Conservation (phyloP, 2,888 invertebrate species). For the Drosophila differens region DNA sequence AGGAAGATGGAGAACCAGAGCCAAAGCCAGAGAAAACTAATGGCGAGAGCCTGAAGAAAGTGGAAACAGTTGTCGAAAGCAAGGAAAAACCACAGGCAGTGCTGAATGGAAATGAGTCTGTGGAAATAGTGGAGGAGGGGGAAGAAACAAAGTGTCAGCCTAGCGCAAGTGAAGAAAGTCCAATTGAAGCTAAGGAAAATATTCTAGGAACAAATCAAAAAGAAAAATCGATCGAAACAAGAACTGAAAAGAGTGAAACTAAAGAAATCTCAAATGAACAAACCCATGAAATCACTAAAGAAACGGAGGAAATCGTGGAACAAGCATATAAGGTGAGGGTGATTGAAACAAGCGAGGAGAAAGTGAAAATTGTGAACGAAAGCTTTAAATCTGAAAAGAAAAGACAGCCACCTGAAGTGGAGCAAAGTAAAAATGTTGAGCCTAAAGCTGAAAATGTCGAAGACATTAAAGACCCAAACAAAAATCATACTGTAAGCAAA, state of each 20-base stretch:
- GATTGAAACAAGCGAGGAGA: slow-evolving; percentile 33
- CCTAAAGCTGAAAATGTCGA: not conserved
- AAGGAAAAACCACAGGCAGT: slow-evolving; percentile 4
- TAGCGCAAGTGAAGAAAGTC: slow-evolving; percentile 8
- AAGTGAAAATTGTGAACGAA: slow-evolving; percentile 4
- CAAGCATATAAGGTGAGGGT: slow-evolving; percentile 33
- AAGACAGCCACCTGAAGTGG: not conserved
- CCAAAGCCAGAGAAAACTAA: slow-evolving; percentile 60
- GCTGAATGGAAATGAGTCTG: slow-evolving; percentile 34
- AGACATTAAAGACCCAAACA: not conserved
- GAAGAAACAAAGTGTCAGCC: not conserved
- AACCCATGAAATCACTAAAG: slow-evolving; percentile 3
- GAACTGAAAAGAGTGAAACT: slow-evolving; percentile 13
- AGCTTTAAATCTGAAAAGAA: slow-evolving; percentile 4
- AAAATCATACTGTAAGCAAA: not conserved
- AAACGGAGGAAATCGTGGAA: slow-evolving; percentile 2
- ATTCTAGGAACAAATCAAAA: not conserved
- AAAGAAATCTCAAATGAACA: slow-evolving; percentile 49
- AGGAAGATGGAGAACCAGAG: slow-evolving; percentile 11
- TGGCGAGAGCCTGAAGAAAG: slow-evolving; percentile 54
- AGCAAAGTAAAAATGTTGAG: slow-evolving; percentile 4
- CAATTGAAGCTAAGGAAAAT: not conserved
- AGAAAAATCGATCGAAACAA: not conserved
- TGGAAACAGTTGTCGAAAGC: slow-evolving; percentile 1
- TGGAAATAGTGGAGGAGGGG: not conserved